phyloP scores from a whole-genome alignment of 92 coral and sea anemone species.

The Porites evermanni region DNA sequence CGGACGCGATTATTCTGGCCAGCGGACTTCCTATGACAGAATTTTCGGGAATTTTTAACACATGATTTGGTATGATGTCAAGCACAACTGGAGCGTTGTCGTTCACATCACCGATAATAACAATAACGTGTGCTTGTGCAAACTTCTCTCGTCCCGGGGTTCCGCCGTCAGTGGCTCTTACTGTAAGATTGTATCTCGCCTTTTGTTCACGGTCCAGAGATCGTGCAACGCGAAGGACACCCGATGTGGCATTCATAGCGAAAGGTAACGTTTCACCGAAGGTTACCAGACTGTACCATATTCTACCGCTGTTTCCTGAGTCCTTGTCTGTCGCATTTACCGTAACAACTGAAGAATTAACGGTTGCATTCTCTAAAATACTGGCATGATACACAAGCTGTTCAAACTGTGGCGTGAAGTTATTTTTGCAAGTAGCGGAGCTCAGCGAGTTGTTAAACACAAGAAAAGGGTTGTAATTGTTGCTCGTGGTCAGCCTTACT shows the following conservation, averaged over 20 bases:
- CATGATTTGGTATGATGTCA: slow-evolving; percentile 32
- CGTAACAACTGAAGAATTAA: slow-evolving; percentile 34
- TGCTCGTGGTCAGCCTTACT: slow-evolving; percentile 18
- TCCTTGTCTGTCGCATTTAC: slow-evolving; percentile 72
- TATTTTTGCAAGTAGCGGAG: slow-evolving; percentile 53
- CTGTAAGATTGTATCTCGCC: slow-evolving; percentile 51
- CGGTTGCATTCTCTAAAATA: slow-evolving; percentile 55
- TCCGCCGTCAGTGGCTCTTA: slow-evolving; percentile 66
- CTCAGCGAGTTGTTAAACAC: slow-evolving; percentile 53
- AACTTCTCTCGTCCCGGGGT: slow-evolving; percentile 52
- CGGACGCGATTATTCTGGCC: slow-evolving; percentile 48
- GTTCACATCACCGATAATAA: slow-evolving; percentile 44
- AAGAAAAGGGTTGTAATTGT: slow-evolving; percentile 48
- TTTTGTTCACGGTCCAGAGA: slow-evolving; percentile 50
- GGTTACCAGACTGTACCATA: slow-evolving; percentile 42
- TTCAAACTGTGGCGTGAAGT: slow-evolving; percentile 56
- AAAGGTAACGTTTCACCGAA: slow-evolving; percentile 36
- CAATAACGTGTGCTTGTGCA: slow-evolving; percentile 29
- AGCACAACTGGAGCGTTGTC: slow-evolving; percentile 57
- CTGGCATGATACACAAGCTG: slow-evolving; percentile 23
- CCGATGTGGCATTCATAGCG: slow-evolving; percentile 42
- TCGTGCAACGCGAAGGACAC: slow-evolving; percentile 30
- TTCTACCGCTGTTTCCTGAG: slow-evolving; percentile 52
- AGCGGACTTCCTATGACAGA: slow-evolving; percentile 31
- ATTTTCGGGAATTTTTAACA: slow-evolving; percentile 58